Conservation (phyloP, 2,113 vertebrate species). For the Aldabrachelys gigantea region DNA sequence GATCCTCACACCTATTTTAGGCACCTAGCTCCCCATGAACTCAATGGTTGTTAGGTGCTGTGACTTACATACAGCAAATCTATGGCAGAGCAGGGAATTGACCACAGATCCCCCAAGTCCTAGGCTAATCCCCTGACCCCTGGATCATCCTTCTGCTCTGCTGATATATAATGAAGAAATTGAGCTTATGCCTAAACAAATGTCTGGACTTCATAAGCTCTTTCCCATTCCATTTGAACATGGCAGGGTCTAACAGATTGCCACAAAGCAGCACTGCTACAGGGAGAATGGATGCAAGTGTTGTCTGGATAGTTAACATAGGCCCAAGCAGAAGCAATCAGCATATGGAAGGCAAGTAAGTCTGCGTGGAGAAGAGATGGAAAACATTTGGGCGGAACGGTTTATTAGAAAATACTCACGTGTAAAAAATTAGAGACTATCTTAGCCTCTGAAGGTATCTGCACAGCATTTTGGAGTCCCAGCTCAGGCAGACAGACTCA, state of each 20-base stretch:
- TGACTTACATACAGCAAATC: not conserved
- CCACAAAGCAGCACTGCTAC: rapidly evolving
- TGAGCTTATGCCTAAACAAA: not conserved
- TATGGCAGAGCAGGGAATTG: not conserved
- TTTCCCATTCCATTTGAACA: rapidly evolving
- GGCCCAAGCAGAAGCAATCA: too few relatives aligned
- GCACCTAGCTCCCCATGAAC: too few relatives aligned
- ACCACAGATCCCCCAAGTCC: not conserved
- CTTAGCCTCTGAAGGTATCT: too few relatives aligned
- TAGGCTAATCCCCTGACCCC: not conserved
- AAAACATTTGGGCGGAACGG: rapidly evolving
- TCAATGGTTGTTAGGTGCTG: too few relatives aligned
- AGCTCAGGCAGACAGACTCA: too few relatives aligned
- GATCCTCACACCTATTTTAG: not conserved
- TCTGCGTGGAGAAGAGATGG: not conserved
- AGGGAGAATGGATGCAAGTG: not conserved
- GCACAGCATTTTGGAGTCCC: too few relatives aligned
- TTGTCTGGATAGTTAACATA: not conserved
- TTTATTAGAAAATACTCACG: too few relatives aligned
- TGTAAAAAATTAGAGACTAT: too few relatives aligned
- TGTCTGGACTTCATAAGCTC: rapidly evolving
- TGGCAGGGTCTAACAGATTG: rapidly evolving
- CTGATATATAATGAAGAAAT: not conserved
- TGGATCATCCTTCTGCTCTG: not conserved
- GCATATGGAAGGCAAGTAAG: rapidly evolving